Evolutionary conservation across 2,888 invertebrate genomes (phyloP).

Genomic region (Myopa tessellatipennis): DNA sequence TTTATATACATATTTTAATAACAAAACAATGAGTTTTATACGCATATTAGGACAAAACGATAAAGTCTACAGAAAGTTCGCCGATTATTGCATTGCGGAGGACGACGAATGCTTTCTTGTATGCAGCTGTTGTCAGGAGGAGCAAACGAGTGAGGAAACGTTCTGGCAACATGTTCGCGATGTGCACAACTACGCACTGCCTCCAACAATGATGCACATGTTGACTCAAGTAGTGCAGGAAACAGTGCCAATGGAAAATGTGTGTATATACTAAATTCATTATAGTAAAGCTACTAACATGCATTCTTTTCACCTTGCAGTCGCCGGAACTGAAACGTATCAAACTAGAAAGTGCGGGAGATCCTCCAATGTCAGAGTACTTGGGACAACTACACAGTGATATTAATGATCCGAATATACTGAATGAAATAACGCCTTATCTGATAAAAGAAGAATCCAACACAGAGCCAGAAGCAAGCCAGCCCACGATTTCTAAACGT

Average conservation of each 20-base stretch:
- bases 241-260: not conserved
- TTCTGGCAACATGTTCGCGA: conserved; percentile 42
- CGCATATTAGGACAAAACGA: conserved; percentile 43
- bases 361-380: conserved; percentile 34
- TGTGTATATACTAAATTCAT: too few relatives aligned
- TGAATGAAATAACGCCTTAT: conserved; percentile 15
- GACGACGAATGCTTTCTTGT: conserved; percentile 40
- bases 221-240: not conserved
- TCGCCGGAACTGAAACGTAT: conserved; percentile 1
- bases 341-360: conserved; percentile 5
- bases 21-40: conserved; percentile 36
- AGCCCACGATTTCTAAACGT: not conserved
- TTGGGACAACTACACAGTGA: conserved; percentile 19
- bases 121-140: conserved; percentile 42
- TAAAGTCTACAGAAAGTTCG: conserved; percentile 43
- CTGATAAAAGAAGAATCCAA: conserved; percentile 8
- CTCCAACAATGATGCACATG: conserved; percentile 28
- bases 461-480: not conserved
- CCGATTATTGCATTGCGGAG: conserved; percentile 44
- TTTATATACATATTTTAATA: not conserved
- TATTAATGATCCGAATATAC: conserved; percentile 36
- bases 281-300: too few relatives aligned
- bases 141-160: conserved; percentile 32
- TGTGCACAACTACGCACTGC: conserved; percentile 38
- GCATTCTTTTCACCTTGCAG: not conserved